Percentiles rank a stretch among this genome's conserved stretches.
These are phyloP conservation scores for Alsophila aescularia DNA, from an alignment of 2,888 invertebrate genomes.

Conservation along the genomic window DNA sequence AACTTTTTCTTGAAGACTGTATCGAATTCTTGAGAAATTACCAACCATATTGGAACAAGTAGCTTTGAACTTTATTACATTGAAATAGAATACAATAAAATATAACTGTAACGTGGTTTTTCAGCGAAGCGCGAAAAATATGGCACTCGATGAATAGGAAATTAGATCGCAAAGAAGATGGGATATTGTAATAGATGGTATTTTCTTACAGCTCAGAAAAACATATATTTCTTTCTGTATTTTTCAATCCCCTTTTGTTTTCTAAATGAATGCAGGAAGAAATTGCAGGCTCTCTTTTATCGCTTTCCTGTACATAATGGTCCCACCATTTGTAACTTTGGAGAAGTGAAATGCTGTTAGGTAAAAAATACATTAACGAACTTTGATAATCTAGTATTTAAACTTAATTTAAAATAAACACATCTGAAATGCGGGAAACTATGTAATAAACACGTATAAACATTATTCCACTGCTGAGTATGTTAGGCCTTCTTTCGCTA, in stretches of 20 bases:
- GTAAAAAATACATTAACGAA: no score
- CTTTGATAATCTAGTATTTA: no score
- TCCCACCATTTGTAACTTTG: not conserved
- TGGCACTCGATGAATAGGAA: constrained; percentile 69
- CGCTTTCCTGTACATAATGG: not conserved
- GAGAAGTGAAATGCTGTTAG: no score
- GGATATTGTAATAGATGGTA: constrained; percentile 66
- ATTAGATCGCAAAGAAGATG: constrained; percentile 67
- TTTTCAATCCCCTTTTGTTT: constrained; percentile 16
- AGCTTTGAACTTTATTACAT: constrained; percentile 34
- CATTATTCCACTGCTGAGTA: no score
- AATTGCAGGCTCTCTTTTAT: not conserved
- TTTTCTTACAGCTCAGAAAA: constrained; percentile 50
- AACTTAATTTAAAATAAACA: no score
- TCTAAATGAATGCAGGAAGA: constrained; percentile 18
- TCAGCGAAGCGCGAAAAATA: constrained; percentile 54
- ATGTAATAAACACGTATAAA: no score
- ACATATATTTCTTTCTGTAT: constrained; percentile 19
- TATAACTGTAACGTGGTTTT: constrained; percentile 39
- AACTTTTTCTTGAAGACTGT: constrained; percentile 48
- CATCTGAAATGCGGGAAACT: no score
- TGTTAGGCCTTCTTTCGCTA: no score
- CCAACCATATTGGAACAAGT: constrained; percentile 28
- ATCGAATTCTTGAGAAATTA: constrained; percentile 55
- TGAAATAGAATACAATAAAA: constrained; percentile 29